Percentiles rank a stretch among this genome's conserved stretches.
Evolutionary conservation across 2,888 invertebrate species (phyloP).

Genomic region (Serripes groenlandicus): DNA sequence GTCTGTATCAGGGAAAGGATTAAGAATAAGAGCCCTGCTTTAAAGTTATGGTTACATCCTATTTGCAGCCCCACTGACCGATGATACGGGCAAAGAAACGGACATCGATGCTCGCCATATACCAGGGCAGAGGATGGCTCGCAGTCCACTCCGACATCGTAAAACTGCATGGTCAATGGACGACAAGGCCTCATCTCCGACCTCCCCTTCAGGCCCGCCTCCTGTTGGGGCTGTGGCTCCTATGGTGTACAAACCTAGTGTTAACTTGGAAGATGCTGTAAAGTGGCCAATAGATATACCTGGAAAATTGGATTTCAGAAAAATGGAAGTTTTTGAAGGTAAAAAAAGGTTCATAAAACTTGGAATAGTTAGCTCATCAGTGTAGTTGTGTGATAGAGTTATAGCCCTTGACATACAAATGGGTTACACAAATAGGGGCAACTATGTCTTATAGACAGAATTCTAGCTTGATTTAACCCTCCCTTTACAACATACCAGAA

Average conservation of each 20-base stretch:
- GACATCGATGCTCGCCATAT: slow-evolving; percentile 71
- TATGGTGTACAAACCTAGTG: slow-evolving; percentile 79
- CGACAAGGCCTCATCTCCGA: slow-evolving; percentile 32
- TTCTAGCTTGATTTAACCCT: too few species aligned
- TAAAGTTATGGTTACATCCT: too few species aligned
- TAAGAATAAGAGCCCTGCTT: too few species aligned
- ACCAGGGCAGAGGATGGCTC: slow-evolving; percentile 20
- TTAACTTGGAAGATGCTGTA: slow-evolving; percentile 90
- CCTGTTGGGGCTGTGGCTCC: slow-evolving; percentile 53
- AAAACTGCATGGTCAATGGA: slow-evolving; percentile 37
- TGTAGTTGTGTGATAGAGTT: too few species aligned
- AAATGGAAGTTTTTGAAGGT: slow-evolving; percentile 98
- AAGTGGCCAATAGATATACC: slow-evolving; percentile 92
- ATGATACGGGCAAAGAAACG: slow-evolving; percentile 67
- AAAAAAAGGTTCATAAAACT: too few species aligned
- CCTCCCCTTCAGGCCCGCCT: slow-evolving; percentile 29
- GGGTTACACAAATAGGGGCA: too few species aligned
- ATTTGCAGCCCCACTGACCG: too few species aligned
- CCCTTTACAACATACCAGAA: too few species aligned
- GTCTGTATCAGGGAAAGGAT: too few species aligned
- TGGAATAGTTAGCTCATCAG: too few species aligned
- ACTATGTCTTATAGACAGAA: too few species aligned
- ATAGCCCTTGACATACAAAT: too few species aligned
- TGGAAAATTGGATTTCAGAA: slow-evolving; percentile 94
- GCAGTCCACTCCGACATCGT: slow-evolving; percentile 49